Evolutionary conservation across 2,797 vertebrate species (phyloP).

Genomic region (Pygocentrus nattereri): DNA sequence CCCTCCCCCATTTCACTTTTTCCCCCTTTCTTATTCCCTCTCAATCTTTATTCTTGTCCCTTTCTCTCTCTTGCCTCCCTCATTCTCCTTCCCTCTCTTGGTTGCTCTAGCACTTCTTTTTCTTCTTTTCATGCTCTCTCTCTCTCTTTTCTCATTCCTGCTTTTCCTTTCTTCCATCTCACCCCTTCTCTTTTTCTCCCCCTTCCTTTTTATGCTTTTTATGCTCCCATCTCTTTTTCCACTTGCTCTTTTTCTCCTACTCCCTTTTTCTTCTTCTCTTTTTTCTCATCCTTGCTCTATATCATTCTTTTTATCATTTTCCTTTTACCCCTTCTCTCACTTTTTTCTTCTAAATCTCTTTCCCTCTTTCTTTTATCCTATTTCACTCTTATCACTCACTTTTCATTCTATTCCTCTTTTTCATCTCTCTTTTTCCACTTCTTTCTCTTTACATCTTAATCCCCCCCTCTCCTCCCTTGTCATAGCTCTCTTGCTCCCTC

Average conservation of each 20-base stretch:
- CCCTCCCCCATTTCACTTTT: too few species aligned
- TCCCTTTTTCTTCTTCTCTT: not conserved
- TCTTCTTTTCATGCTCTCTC: too few species aligned
- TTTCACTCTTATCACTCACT: too few species aligned
- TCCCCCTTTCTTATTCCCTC: too few species aligned
- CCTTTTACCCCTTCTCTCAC: too few species aligned
- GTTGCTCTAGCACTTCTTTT: not conserved
- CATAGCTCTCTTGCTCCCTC: not conserved
- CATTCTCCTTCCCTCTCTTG: not conserved
- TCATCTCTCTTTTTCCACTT: slow-evolving; percentile 46
- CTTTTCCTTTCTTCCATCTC: not conserved
- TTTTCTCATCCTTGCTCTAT: too few species aligned
- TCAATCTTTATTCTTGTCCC: not conserved
- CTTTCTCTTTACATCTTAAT: slow-evolving; percentile 27
- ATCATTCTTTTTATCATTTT: too few species aligned
- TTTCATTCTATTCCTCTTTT: not conserved
- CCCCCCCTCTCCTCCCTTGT: not conserved
- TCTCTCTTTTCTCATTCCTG: not conserved
- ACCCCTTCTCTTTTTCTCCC: too few species aligned
- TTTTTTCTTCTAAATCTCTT: too few species aligned
- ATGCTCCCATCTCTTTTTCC: rapidly evolving
- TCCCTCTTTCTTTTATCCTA: too few species aligned
- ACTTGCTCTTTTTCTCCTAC: not conserved
- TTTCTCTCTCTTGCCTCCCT: too few species aligned
- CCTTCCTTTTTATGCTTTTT: not conserved